Percentiles rank a stretch among this genome's conserved stretches.
Evolutionary conservation across 2,113 vertebrate genomes (phyloP).

Genomic region (Cyanistes caeruleus): DNA sequence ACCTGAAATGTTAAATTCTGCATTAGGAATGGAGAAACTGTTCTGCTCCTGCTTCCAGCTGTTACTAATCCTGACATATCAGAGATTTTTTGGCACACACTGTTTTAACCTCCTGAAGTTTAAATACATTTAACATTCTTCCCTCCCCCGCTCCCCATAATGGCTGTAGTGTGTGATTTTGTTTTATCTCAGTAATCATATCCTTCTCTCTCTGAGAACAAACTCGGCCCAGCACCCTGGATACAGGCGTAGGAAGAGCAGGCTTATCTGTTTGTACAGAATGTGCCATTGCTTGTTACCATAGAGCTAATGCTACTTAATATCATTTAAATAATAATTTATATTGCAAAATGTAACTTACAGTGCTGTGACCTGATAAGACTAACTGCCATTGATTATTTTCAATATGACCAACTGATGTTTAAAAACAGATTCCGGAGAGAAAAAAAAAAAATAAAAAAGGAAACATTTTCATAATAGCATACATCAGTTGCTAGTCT

Average conservation of each 20-base stretch:
- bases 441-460: not conserved
- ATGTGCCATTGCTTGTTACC: slow-evolving; percentile 33
- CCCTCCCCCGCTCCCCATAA: not conserved
- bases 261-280: slow-evolving; percentile 45
- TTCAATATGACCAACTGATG: not conserved
- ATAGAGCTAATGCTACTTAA: slow-evolving; percentile 29
- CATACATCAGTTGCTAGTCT: slow-evolving; percentile 8
- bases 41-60: not conserved
- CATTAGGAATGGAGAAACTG: not conserved
- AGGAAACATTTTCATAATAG: not conserved
- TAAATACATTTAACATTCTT: slow-evolving; percentile 1
- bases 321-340: slow-evolving; percentile 58
- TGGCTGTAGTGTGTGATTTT: slow-evolving; percentile 1
- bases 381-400: slow-evolving; percentile 30
- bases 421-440: not conserved
- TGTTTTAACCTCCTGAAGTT: slow-evolving; percentile 16
- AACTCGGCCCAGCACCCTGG: slow-evolving; percentile 6
- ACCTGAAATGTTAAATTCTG: not conserved
- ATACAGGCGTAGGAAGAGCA: slow-evolving; percentile 13
- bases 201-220: slow-evolving; percentile 11
- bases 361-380: slow-evolving; percentile 28
- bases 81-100: not conserved
- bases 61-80: slow-evolving; percentile 52
- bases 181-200: slow-evolving; percentile 43
- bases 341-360: slow-evolving; percentile 25